phyloP scores from a whole-genome alignment of 2,113 vertebrate genomes.

The Podarcis muralis region DNA sequence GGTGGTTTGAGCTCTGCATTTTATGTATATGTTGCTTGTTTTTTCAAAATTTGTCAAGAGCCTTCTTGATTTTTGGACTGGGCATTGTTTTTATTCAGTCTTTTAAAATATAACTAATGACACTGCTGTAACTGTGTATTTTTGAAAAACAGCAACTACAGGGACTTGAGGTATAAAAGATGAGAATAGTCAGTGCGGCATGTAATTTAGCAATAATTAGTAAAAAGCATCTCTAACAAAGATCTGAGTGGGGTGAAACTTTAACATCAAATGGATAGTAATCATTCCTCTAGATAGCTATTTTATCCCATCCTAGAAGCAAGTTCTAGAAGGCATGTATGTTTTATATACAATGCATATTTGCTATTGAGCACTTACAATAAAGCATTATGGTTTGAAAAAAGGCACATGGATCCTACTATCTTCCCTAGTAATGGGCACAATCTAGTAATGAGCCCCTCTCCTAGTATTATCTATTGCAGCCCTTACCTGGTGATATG shows the following conservation, averaged over 20 bases:
- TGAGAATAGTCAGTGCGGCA: too few relatives aligned
- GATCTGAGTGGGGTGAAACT: not conserved
- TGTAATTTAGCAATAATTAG: not conserved
- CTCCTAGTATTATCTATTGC: too few relatives aligned
- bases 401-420: not conserved
- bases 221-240: not conserved
- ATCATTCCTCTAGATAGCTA: not conserved
- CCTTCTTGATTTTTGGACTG: not conserved
- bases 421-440: not conserved
- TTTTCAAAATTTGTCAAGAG: not conserved
- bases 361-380: not conserved
- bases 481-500: too few relatives aligned
- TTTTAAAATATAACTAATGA: not conserved
- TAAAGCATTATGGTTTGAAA: not conserved
- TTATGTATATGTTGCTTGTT: not conserved
- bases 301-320: not conserved
- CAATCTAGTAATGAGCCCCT: too few relatives aligned
- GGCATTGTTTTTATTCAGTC: not conserved
- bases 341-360: not conserved
- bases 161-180: not conserved
- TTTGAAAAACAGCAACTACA: not conserved
- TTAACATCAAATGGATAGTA: too few relatives aligned
- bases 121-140: not conserved
- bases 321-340: not conserved
- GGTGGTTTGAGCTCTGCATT: conserved; percentile 15